Evolutionary conservation across 2,113 vertebrate species (phyloP).

Genomic region (Octodon degus): DNA sequence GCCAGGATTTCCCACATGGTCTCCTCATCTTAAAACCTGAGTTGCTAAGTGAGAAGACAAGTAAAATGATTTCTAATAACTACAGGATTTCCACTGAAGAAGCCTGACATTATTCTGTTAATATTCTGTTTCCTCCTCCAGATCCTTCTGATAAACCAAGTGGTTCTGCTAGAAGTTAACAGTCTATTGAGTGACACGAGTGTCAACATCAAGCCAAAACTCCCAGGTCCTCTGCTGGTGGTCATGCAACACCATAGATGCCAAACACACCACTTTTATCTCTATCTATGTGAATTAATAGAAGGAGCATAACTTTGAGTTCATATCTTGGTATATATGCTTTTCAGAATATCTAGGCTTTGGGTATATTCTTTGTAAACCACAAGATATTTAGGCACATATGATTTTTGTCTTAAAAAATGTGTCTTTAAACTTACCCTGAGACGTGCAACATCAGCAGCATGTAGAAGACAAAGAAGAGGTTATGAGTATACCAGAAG

Average conservation of each 20-base stretch:
- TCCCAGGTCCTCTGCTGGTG: neutral
- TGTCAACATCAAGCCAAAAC: neutral
- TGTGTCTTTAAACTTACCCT: constrained; percentile 89
- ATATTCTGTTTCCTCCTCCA: neutral
- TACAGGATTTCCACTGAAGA: neutral
- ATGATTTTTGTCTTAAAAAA: neutral
- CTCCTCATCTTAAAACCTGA: neutral
- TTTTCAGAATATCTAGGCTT: neutral
- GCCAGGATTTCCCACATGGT: neutral
- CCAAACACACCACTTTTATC: neutral
- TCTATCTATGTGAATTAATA: neutral
- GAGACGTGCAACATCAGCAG: constrained; percentile 95
- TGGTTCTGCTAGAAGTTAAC: neutral
- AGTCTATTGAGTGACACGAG: neutral
- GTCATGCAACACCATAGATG: neutral
- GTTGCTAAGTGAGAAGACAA: neutral
- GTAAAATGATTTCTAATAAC: neutral
- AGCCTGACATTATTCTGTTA: neutral
- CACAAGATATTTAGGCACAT: neutral
- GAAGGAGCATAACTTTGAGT: neutral
- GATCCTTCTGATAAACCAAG: neutral
- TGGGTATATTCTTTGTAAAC: neutral
- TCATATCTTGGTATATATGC: neutral
- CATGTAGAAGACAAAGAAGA: constrained; percentile 97
- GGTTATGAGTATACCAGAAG: constrained; percentile 99